Conservation (phyloP, 2,797 vertebrate species). For the Myoxocephalus aenaeus region DNA sequence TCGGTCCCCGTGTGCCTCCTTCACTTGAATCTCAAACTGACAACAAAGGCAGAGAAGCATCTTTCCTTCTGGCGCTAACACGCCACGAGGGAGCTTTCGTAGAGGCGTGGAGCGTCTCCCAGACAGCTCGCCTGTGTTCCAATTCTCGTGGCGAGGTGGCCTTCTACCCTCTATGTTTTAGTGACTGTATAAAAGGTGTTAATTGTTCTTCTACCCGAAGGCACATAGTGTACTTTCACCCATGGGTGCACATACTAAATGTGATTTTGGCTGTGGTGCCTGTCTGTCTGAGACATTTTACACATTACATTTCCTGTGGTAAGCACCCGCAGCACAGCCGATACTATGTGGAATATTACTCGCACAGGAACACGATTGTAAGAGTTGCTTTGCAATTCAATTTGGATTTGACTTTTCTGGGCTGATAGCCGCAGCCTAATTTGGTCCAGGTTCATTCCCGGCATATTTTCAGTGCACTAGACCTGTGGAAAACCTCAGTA, state of each 20-base stretch:
- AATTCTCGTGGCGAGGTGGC: slow-evolving; percentile 27
- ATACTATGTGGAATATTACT: slow-evolving; percentile 16
- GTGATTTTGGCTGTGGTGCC: slow-evolving; percentile 55
- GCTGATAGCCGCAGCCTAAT: slow-evolving; percentile 29
- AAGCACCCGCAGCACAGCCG: slow-evolving; percentile 40
- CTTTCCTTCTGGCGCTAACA: slow-evolving; percentile 24
- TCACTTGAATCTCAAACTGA: slow-evolving; percentile 36
- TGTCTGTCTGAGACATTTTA: slow-evolving; percentile 50
- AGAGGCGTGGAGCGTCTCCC: slow-evolving; percentile 1
- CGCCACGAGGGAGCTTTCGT: slow-evolving; percentile 13
- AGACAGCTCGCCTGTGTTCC: slow-evolving; percentile 26
- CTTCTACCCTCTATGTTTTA: slow-evolving; percentile 48
- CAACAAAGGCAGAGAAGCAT: slow-evolving; percentile 18
- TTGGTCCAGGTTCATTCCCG: slow-evolving; percentile 14
- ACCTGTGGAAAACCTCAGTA: slow-evolving; percentile 8
- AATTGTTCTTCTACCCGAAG: slow-evolving; percentile 66
- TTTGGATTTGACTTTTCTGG: slow-evolving; percentile 51
- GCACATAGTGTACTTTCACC: slow-evolving; percentile 64
- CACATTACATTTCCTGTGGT: slow-evolving; percentile 50
- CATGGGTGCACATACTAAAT: slow-evolving; percentile 65
- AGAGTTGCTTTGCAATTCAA: slow-evolving; percentile 46
- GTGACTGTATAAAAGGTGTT: slow-evolving; percentile 58
- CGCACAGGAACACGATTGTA: slow-evolving; percentile 5
- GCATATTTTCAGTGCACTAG: neutral
- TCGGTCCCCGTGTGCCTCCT: slow-evolving; percentile 16